phyloP scores from a whole-genome alignment of 2,113 vertebrate genomes.

The Stegastes partitus region DNA sequence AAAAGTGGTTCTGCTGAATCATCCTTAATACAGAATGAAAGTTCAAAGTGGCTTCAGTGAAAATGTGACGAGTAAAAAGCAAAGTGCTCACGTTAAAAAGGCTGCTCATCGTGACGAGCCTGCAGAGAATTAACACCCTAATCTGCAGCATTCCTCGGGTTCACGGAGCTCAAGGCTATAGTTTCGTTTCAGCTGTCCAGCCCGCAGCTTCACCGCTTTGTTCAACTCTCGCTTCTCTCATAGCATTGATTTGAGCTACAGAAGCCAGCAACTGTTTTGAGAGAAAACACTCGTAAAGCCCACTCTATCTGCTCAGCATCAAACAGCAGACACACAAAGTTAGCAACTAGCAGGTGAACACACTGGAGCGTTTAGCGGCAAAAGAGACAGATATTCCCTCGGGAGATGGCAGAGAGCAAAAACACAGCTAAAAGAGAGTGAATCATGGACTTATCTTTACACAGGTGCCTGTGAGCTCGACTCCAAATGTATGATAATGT shows the following conservation, averaged over 20 bases:
- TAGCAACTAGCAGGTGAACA: too few relatives aligned
- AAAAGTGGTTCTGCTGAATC: background rate
- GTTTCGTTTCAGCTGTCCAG: background rate
- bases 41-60: background rate
- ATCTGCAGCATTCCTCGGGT: background rate
- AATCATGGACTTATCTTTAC: background rate
- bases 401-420: background rate
- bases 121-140: too few relatives aligned
- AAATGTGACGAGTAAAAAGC: background rate
- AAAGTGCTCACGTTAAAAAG: background rate
- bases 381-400: constrained; percentile 2
- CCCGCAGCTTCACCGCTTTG: background rate
- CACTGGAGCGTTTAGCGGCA: constrained; percentile 3
- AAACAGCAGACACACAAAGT: constrained; percentile 3
- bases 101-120: background rate
- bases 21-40: too few relatives aligned
- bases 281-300: background rate
- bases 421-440: background rate
- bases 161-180: background rate
- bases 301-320: constrained; percentile 16
- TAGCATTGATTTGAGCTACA: background rate
- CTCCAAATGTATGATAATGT: background rate
- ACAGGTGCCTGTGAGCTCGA: background rate
- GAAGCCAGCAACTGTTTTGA: background rate
- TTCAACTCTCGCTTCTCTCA: background rate